Evolutionary conservation across 2,113 vertebrate genomes (phyloP).

Genomic region (Tursiops truncatus): DNA sequence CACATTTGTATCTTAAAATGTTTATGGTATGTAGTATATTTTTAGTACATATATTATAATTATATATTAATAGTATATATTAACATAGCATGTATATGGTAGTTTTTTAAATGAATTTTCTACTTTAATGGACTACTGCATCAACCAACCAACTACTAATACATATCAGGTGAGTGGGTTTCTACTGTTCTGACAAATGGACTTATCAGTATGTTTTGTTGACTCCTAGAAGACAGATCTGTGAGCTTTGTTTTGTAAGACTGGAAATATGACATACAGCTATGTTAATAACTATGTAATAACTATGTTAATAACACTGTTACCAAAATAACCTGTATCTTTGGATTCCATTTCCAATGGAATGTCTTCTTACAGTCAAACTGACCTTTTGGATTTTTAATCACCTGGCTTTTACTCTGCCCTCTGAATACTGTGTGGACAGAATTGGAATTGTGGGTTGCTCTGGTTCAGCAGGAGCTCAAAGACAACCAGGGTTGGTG

Average conservation of each 20-base stretch:
- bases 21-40: not conserved
- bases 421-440: not conserved
- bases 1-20: not conserved
- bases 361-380: conserved; percentile 38
- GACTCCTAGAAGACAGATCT: conserved; percentile 18
- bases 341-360: conserved; percentile 29
- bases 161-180: not conserved
- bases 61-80: not conserved
- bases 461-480: conserved; percentile 3
- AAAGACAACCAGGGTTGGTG: not conserved
- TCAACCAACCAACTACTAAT: not conserved
- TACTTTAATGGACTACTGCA: not conserved
- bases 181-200: not conserved
- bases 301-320: not conserved
- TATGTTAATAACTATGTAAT: conserved; percentile 29
- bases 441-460: not conserved
- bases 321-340: conserved; percentile 44
- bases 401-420: not conserved
- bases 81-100: not conserved
- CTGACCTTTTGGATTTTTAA: conserved; percentile 6
- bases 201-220: conserved; percentile 3
- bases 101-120: not conserved
- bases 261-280: not conserved
- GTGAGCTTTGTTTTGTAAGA: conserved; percentile 40
- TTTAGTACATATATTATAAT: not conserved